Conservation (phyloP, 1,140 invertebrate species). For the Pachyrhynchus sulphureomaculatus region DNA sequence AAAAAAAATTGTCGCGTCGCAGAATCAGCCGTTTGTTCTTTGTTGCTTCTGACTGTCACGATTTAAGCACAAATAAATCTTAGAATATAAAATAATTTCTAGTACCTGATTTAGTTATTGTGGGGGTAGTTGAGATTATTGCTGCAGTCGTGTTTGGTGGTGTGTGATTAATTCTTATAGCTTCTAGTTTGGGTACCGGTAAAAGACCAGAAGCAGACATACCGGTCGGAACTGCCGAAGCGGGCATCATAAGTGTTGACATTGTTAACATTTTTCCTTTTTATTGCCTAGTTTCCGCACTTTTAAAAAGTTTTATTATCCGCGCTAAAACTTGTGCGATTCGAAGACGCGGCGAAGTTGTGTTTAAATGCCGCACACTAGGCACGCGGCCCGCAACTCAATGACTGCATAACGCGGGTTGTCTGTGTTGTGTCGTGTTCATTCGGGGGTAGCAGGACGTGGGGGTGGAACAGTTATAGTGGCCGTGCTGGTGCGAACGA, state of each 20-base stretch:
- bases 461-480: constrained; percentile 41
- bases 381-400: constrained; percentile 47
- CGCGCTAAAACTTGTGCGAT: constrained; percentile 30
- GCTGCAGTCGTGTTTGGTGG: constrained; percentile 39
- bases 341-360: constrained; percentile 16
- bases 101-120: constrained; percentile 19
- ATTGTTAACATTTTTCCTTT: constrained; percentile 45
- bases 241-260: constrained; percentile 51
- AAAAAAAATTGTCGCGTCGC: constrained; percentile 42
- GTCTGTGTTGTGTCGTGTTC: constrained; percentile 44
- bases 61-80: background rate
- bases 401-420: constrained; percentile 47
- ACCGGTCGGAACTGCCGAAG: constrained; percentile 44
- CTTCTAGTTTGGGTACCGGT: constrained; percentile 47
- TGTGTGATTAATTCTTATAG: constrained; percentile 42
- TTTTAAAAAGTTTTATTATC: constrained; percentile 38
- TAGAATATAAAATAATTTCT: background rate
- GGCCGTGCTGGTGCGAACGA: constrained; percentile 44
- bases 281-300: too few species aligned
- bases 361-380: constrained; percentile 36
- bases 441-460: constrained; percentile 40
- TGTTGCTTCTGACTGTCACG: background rate
- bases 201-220: constrained; percentile 44
- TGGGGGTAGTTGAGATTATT: background rate
- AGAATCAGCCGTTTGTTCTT: constrained; percentile 19